phyloP scores from a whole-genome alignment of 2,113 vertebrate genomes.

The Microtus richardsoni region DNA sequence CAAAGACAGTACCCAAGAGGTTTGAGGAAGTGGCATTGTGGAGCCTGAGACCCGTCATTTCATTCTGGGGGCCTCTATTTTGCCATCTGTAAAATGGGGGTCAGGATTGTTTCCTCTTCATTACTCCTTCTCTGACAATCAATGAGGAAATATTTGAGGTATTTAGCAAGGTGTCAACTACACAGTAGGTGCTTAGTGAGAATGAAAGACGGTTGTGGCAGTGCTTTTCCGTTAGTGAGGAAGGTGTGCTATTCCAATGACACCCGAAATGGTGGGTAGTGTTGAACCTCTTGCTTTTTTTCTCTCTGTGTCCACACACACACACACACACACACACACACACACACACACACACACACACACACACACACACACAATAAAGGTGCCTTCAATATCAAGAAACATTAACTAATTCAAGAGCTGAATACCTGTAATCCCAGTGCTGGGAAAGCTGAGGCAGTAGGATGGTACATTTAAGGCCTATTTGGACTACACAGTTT shows the following conservation, averaged over 20 bases:
- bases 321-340: background rate
- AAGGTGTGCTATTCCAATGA: background rate
- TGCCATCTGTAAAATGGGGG: background rate
- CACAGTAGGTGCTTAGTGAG: background rate
- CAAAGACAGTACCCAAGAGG: background rate
- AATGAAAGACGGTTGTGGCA: background rate
- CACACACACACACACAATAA: background rate
- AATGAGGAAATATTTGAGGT: background rate
- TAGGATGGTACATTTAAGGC: background rate
- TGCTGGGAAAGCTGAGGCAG: background rate
- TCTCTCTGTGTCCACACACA: background rate
- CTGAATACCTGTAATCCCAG: background rate
- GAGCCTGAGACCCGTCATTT: background rate
- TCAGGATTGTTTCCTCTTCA: background rate
- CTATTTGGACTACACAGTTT: background rate
- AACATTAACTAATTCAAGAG: background rate
- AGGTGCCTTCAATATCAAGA: background rate
- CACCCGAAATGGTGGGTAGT: too few species aligned
- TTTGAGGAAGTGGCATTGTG: background rate
- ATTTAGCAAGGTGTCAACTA: background rate
- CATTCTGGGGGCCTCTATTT: background rate
- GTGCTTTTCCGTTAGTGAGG: background rate
- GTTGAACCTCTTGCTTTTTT: background rate
- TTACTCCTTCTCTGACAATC: background rate
- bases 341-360: background rate